Percentiles rank a stretch among this genome's conserved stretches.
phyloP scores from a whole-genome alignment of 2,888 invertebrate genomes.

The Campoplex nolae region DNA sequence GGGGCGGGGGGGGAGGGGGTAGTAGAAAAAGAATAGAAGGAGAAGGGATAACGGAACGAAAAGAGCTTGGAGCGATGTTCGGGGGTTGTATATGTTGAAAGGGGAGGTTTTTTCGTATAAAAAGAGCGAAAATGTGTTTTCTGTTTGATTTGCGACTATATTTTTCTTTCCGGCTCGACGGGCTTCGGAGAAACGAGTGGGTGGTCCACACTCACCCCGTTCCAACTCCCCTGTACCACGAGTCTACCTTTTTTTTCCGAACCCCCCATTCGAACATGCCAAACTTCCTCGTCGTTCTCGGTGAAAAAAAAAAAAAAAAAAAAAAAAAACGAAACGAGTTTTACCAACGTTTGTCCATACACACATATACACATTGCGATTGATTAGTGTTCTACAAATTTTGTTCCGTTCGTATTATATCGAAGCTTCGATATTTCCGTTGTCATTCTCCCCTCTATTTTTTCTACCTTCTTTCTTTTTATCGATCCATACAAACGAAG shows the following conservation, averaged over 20 bases:
- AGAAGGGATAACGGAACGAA: constrained; percentile 20
- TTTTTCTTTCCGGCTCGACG: constrained; percentile 77
- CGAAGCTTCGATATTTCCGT: constrained; percentile 27
- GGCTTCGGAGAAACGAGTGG: constrained; percentile 66
- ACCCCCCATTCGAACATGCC: constrained; percentile 28
- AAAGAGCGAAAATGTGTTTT: constrained; percentile 79
- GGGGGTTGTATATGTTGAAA: constrained; percentile 28
- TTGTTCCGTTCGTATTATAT: constrained; percentile 45
- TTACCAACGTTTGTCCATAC: constrained; percentile 45
- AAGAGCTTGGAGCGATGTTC: constrained; percentile 51
- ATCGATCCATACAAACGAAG: background rate
- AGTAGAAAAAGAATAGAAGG: constrained; percentile 23
- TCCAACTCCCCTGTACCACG: background rate
- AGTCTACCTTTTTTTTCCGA: constrained; percentile 35
- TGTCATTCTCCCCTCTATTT: constrained; percentile 32
- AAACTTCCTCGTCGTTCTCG: constrained; percentile 58
- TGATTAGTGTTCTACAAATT: constrained; percentile 51
- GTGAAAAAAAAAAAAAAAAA: background rate
- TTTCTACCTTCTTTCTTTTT: background rate
- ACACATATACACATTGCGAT: constrained; percentile 23
- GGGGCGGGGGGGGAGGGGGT: constrained; percentile 26
- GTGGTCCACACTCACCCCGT: constrained; percentile 37
- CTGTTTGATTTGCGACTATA: constrained; percentile 80
- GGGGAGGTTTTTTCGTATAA: constrained; percentile 65
- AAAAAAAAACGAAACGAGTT: constrained; percentile 58